phyloP scores from a whole-genome alignment of 2,797 vertebrate species.

The Periparus ater region DNA sequence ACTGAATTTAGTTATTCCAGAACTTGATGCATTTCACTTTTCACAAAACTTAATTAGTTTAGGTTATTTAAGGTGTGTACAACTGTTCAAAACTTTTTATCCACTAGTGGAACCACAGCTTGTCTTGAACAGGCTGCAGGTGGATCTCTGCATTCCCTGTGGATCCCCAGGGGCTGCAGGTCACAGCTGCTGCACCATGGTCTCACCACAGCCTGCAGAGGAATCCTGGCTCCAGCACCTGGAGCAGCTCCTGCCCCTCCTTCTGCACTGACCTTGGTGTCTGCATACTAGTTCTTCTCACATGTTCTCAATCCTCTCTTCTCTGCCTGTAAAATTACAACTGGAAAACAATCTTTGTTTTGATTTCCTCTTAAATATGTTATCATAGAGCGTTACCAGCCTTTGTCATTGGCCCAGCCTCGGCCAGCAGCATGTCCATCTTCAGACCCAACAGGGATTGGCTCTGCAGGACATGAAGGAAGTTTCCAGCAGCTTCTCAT shows the following conservation, averaged over 20 bases:
- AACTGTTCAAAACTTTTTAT: neutral
- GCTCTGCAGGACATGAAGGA: neutral
- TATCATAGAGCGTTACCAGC: rapidly evolving
- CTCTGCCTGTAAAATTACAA: neutral
- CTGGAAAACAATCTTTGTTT: neutral
- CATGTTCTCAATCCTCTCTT: neutral
- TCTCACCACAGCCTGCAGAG: rapidly evolving
- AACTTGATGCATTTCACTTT: neutral
- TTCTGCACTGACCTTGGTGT: neutral
- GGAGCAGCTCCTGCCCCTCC: neutral
- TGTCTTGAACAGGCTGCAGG: rapidly evolving
- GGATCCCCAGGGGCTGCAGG: neutral
- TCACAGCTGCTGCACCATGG: neutral
- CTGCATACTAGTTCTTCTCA: neutral
- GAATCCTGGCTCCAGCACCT: rapidly evolving
- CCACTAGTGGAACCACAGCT: neutral
- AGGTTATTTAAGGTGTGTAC: neutral
- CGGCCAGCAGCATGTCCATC: neutral
- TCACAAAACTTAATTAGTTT: neutral
- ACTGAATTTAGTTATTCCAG: neutral
- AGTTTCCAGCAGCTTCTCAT: neutral
- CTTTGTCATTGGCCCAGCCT: neutral
- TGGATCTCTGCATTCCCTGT: neutral
- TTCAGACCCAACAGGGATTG: too few relatives aligned
- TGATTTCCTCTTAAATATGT: neutral